Evolutionary conservation across 2,888 invertebrate species (phyloP), one percentile per base, ranked within the genome.

Genomic region (Spodoptera littoralis): DNA sequence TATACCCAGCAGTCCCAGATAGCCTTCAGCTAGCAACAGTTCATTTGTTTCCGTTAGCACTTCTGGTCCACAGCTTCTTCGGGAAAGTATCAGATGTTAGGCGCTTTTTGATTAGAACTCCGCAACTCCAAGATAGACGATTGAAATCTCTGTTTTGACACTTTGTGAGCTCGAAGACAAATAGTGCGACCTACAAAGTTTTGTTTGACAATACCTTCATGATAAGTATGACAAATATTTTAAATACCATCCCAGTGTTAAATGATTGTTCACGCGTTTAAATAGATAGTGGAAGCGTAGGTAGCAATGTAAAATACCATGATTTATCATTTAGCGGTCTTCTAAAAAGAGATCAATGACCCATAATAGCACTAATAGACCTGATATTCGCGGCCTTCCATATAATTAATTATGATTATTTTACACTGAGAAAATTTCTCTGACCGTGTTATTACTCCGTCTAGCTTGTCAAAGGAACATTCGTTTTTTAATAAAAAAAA

Each of bases 41-140:
- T 92, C 90, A 92, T 92, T 92, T 92, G 89, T 92, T 92, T 92
- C 91, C 91, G 90, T 92, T 92, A 91, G 84, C 90, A 90, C 90
- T 90, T 89, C 89, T 88, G 85, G 85, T 85, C 85, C 82, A 84
- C 79, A 83, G 84, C 84, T 85, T 90, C 90, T 90, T 88, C 86
- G 87, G 82, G 79, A 85, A 88, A 89, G 89, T 92, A 91, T 92
- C 88, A 88, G 84, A 89, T 90, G 90, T 90, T 89, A 83, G 85
- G 78, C 78, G 81, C 79, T 83, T 84, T 81, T 82, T 91, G 90
- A 93, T 93, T 92, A 85, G 90, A 88, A 83, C 84, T 81, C 83
- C 92, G 92, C 92, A 92, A 90, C 81, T 87, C 51, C 50, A 72
- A 77, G 70, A 60, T 53, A 63, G 61, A 63, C 59, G 75, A 77